Evolutionary conservation across 2,888 invertebrate genomes (phyloP).

Genomic region (Formica aserva): DNA sequence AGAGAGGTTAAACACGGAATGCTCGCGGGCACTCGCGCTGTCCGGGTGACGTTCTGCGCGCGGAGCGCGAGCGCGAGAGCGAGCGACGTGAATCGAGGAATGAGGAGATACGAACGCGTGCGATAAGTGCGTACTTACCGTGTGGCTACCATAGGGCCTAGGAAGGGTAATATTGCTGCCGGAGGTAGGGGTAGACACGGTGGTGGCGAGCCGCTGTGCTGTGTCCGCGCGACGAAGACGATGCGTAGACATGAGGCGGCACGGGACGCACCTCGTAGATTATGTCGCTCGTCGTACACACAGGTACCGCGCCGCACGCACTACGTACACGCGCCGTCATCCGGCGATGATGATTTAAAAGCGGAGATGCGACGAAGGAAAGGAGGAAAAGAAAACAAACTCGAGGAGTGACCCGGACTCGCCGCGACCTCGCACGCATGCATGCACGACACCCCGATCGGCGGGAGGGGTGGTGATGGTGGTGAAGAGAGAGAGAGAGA

Average conservation of each 20-base stretch:
- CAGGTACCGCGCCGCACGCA: slow-evolving; percentile 71
- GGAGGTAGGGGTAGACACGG: slow-evolving; percentile 65
- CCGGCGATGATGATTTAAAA: slow-evolving; percentile 56
- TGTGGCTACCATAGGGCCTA: slow-evolving; percentile 83
- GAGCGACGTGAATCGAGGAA: slow-evolving; percentile 10
- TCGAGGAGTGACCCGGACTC: neutral
- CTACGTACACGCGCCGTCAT: slow-evolving; percentile 73
- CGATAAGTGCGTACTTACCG: slow-evolving; percentile 64
- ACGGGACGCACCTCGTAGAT: slow-evolving; percentile 66
- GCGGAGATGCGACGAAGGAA: neutral
- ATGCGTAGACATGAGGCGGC: slow-evolving; percentile 74
- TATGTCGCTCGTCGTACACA: slow-evolving; percentile 70
- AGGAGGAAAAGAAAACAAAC: neutral
- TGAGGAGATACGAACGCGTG: neutral
- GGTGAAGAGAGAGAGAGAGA: neutral
- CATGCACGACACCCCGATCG: slow-evolving; percentile 44
- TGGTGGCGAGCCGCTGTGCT: slow-evolving; percentile 63
- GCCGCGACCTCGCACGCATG: slow-evolving; percentile 41
- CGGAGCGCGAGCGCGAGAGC: neutral
- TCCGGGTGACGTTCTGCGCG: neutral
- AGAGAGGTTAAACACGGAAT: slow-evolving; percentile 16
- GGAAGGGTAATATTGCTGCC: slow-evolving; percentile 69
- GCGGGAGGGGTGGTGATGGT: neutral
- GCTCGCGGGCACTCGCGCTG: neutral
- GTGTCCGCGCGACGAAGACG: slow-evolving; percentile 64